Percentiles rank a stretch among this genome's conserved stretches.
phyloP scores from a whole-genome alignment of 37 sponge, comb jelly and placozoan genomes.

The Crambe crambe region DNA sequence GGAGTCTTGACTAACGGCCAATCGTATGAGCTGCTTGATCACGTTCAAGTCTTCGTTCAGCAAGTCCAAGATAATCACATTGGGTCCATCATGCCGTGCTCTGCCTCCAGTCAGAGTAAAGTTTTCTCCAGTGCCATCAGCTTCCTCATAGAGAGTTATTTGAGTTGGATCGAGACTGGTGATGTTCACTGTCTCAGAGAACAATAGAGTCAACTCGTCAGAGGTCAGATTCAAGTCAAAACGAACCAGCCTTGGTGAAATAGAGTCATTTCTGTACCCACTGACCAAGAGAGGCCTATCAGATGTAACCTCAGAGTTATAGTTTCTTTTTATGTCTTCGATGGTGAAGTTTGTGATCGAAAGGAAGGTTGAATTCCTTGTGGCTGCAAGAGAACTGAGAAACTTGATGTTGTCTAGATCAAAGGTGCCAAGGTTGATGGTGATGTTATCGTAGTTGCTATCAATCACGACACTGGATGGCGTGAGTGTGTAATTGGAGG shows the following conservation, averaged over 20 bases:
- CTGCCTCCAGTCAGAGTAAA: constrained; percentile 74
- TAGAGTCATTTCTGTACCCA: constrained; percentile 40
- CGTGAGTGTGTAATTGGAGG: constrained; percentile 47
- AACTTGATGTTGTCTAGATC: constrained; percentile 90
- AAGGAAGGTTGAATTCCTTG: constrained; percentile 55
- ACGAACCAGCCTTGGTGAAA: constrained; percentile 39
- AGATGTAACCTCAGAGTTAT: constrained; percentile 28
- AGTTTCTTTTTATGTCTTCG: constrained; percentile 72
- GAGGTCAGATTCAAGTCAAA: constrained; percentile 76
- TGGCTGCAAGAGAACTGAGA: constrained; percentile 57
- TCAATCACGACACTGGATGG: constrained; percentile 24
- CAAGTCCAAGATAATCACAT: constrained; percentile 40
- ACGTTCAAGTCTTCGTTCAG: constrained; percentile 70
- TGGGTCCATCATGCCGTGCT: constrained; percentile 49
- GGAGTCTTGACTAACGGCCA: constrained; percentile 42
- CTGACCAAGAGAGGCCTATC: constrained; percentile 46
- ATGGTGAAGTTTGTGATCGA: constrained; percentile 45
- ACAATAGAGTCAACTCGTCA: constrained; percentile 67
- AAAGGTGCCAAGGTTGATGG: constrained; percentile 47
- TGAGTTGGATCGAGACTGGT: constrained; percentile 68
- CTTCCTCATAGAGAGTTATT: constrained; percentile 55
- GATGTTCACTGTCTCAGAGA: constrained; percentile 85
- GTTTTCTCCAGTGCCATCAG: constrained; percentile 18
- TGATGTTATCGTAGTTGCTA: constrained; percentile 29
- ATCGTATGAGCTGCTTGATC: constrained; percentile 51